Conservation (phyloP, 2,797 vertebrate genomes). For the Vespertilio murinus region DNA sequence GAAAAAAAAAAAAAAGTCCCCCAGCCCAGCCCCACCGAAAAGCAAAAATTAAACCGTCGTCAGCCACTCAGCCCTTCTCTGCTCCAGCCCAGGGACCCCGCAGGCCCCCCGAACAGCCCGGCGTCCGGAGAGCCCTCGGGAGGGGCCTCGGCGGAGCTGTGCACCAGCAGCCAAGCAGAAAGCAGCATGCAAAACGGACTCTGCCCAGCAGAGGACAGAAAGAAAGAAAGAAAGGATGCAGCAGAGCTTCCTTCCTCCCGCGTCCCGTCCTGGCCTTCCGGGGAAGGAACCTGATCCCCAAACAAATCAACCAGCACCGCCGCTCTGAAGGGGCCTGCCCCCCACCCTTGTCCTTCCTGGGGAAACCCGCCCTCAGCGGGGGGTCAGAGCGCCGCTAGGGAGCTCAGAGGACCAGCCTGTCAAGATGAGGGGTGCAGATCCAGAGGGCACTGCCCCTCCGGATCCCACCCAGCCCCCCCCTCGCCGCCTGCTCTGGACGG, state of each 20-base stretch:
- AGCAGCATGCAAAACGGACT: constrained; percentile 61
- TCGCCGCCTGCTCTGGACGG: constrained; percentile 2
- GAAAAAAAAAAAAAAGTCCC: constrained; percentile 80
- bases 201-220: constrained; percentile 57
- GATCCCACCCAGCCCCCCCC: neutral
- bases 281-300: constrained; percentile 55
- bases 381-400: constrained; percentile 24
- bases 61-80: constrained; percentile 79
- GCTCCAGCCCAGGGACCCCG: constrained; percentile 71
- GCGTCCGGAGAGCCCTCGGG: constrained; percentile 66
- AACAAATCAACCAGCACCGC: constrained; percentile 43
- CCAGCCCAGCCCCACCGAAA: constrained; percentile 77
- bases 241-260: constrained; percentile 61
- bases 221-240: constrained; percentile 57
- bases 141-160: constrained; percentile 69
- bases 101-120: constrained; percentile 67
- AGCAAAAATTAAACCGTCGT: constrained; percentile 74
- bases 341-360: constrained; percentile 2
- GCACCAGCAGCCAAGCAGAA: constrained; percentile 74
- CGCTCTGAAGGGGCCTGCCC: constrained; percentile 12
- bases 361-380: neutral
- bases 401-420: constrained; percentile 56
- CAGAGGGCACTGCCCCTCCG: neutral
- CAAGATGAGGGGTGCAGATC: constrained; percentile 22
- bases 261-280: constrained; percentile 18